Evolutionary conservation across 1,140 invertebrate genomes (phyloP), one percentile per base, ranked within the genome.

Genomic region (Eubasilissa regina): DNA sequence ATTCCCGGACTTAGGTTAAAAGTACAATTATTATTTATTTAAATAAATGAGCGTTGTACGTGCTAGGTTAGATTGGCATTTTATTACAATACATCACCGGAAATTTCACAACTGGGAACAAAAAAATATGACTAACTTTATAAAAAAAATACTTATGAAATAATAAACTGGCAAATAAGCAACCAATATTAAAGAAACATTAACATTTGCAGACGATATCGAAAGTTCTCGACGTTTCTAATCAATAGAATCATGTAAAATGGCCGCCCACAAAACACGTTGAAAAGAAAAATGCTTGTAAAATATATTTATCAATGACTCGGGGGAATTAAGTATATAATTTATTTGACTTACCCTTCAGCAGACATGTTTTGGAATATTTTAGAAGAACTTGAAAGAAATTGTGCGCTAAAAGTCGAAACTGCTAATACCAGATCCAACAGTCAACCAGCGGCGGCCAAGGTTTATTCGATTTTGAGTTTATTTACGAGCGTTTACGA

Each of bases 371-470:
- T 72, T 66, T 13, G 43, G 11, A 45, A 45, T 44, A 66, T 13
- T 25, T 35, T 62, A 66, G 62, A 66, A 44, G 62, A 45, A 66
- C 62, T 66, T 11, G 66, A 78, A 88, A 62, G 58, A 25, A 12
- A 13, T 25, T 21, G 58, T 62, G 58, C 17, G 21, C 12, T 21
- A 62, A 12, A 25, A 35, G 58, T 21, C 17, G 7, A 35, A 12
- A 35, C 12, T 21, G 21, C 58, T 21, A 21, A 35, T 21, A 21
- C 13, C 53, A 19, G 9, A 62, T 62, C 58, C 21, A 35, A 13
- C 58, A 62, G 58, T 62, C 58, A 13, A 62, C 58, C 21, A 35
- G 13, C 58, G 58, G 21, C 11, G 58, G 17, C 21, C 21, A 35
- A 25, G 12, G 58, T 62, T 62, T 62, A 35, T 68, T 68, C 25